Percentiles rank a stretch among this genome's conserved stretches.
These are phyloP conservation scores for Melieria picta DNA, from an alignment of 2,888 invertebrate species.

Conservation along the genomic window DNA sequence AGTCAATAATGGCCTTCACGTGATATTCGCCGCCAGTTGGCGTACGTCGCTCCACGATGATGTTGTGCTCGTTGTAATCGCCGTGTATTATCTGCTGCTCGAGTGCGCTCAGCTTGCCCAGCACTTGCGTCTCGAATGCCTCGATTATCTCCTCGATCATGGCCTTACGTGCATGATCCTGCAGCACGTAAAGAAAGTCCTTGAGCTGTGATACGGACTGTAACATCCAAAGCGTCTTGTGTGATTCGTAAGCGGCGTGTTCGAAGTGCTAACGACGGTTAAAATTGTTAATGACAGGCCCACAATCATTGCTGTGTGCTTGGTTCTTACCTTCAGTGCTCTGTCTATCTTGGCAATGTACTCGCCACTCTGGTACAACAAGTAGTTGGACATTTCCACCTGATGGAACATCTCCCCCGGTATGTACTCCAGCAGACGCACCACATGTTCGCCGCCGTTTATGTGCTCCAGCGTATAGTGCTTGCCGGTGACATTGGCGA, in stretches of 20 bases:
- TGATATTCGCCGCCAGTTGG: constrained; percentile 68
- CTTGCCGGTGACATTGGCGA: constrained; percentile 75
- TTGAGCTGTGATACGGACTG: constrained; percentile 74
- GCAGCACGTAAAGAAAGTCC: constrained; percentile 76
- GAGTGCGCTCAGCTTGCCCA: constrained; percentile 70
- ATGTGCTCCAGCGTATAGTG: constrained; percentile 71
- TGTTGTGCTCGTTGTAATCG: constrained; percentile 91
- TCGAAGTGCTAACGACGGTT: constrained; percentile 71
- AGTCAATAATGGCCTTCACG: constrained; percentile 82
- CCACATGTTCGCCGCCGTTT: constrained; percentile 70
- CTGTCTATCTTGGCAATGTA: constrained; percentile 77
- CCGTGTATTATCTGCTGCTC: constrained; percentile 84
- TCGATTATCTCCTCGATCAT: constrained; percentile 73
- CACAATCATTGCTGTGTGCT: neutral
- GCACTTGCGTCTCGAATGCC: constrained; percentile 74
- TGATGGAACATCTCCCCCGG: constrained; percentile 77
- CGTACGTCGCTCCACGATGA: constrained; percentile 70
- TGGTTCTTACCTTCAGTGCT: constrained; percentile 71
- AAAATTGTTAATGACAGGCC: neutral
- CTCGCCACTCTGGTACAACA: constrained; percentile 79
- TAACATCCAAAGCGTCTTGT: constrained; percentile 82
- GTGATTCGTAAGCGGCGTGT: constrained; percentile 75
- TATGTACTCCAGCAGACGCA: constrained; percentile 80
- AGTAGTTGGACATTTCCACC: constrained; percentile 70
- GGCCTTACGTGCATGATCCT: constrained; percentile 70